Base-by-base conservation (phyloP, 2,797 vertebrate species). In the Rhinichthys osculus region DNA sequence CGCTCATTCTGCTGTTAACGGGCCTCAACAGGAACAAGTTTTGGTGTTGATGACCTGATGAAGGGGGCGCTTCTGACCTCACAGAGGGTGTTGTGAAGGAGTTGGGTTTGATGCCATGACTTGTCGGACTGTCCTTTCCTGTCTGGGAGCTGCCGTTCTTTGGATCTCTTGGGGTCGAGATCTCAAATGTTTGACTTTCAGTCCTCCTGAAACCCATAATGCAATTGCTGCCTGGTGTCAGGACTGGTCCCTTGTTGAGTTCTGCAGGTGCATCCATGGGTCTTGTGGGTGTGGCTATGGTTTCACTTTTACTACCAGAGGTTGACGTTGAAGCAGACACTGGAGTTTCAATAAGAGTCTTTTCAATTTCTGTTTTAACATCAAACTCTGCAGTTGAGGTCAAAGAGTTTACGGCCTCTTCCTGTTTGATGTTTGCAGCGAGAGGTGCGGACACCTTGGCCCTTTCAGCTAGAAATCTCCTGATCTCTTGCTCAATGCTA, bases 401-500 rank as follows among this genome's bases (percentile, higher is more conserved):
- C 8, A n/a, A 42, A 3, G 50, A 47, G 3, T 82, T 82, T 4
- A 79, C 44, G 4, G 89, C 85, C 4, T 64, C 54, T 87, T 7
- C 90, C 88, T 59, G 72, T 77, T 89, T 90, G 50, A 66, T 89
- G 35, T 89, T 90, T n/a, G 85, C 19, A 14, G 33, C 3, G 1
- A 62, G 35, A 17, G 79, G 69, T 33, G 89, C 82, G 0, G 96
- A 95, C 83, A 94, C 96, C 92, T 96, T 97, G 23, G 98, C 98
- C 85, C 97, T 99, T 88, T 98, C 97, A 3, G 98, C 97, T 87
- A 99, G 91, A 88, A 99, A 99, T 90, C 88, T 97, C 84, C 93
- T 92, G 38, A 99, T 99, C 93, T 99, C 98, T 82, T 95, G 97
- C 88, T 99, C 98, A 0, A 99, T 99, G 95, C 98, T 97, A 86